These are phyloP conservation scores for Semicossyphus pulcher DNA, from an alignment of 2,113 vertebrate genomes.

Conservation along the genomic window DNA sequence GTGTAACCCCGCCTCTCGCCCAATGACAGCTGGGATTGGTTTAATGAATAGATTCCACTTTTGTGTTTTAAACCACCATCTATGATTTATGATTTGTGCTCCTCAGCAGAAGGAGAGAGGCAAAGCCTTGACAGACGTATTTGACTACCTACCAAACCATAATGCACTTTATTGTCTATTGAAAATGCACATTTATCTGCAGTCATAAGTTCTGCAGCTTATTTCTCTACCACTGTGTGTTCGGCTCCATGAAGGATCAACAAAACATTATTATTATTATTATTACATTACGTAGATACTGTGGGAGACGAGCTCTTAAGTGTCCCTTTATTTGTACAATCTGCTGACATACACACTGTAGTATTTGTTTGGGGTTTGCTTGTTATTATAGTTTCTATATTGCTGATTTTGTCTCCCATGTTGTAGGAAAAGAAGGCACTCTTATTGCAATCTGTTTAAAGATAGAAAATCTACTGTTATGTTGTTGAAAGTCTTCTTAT, in stretches of 20 bases:
- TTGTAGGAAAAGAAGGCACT: neutral
- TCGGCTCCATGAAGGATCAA: neutral
- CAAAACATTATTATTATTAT: neutral
- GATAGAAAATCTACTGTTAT: neutral
- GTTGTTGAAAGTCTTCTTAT: too few species aligned
- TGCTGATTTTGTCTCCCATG: neutral
- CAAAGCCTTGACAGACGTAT: neutral
- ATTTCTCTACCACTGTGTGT: neutral
- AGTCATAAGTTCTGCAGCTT: neutral
- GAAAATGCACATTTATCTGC: neutral
- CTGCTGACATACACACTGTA: neutral
- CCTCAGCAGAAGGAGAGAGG: neutral
- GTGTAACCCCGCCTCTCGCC: too few species aligned
- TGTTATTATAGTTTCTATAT: neutral
- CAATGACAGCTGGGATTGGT: too few species aligned
- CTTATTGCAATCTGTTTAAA: neutral
- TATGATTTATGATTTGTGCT: neutral
- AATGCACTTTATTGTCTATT: slow-evolving; percentile 21
- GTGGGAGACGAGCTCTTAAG: neutral
- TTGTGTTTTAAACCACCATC: neutral
- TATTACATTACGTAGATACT: neutral
- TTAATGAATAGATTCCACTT: neutral
- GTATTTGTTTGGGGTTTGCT: neutral
- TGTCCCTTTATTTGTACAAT: neutral
- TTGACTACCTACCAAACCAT: neutral